Conservation (phyloP, 2,888 invertebrate genomes). For the Drosophila paranaensis region DNA sequence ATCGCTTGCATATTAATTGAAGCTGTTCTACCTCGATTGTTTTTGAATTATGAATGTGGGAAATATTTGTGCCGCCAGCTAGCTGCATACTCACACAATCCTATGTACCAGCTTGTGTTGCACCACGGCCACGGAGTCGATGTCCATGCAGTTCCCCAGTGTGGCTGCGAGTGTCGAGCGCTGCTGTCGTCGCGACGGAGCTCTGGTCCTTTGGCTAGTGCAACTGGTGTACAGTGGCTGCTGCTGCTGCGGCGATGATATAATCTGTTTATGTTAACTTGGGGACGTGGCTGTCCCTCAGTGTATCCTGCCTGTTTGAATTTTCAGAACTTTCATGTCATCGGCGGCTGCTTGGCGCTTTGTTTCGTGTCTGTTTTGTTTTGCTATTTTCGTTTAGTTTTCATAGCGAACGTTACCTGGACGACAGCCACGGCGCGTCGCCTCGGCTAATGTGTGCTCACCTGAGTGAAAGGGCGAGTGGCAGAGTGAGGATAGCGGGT, state of each 20-base stretch:
- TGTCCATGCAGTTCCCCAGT: conserved; percentile 89
- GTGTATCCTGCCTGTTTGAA: conserved; percentile 56
- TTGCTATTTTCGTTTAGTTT: conserved; percentile 76
- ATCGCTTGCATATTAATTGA: conserved; percentile 51
- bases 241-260: conserved; percentile 19
- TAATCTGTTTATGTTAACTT: conserved; percentile 58
- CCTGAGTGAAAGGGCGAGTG: conserved; percentile 29
- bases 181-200: conserved; percentile 45
- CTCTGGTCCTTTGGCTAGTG: conserved; percentile 19
- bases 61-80: background rate
- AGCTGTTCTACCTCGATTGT: conserved; percentile 41
- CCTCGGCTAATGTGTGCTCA: conserved; percentile 53
- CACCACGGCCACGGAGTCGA: conserved; percentile 86
- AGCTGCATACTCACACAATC: conserved; percentile 82
- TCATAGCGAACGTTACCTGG: conserved; percentile 78
- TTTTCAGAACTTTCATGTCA: conserved; percentile 63
- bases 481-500: conserved; percentile 2
- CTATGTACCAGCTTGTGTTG: conserved; percentile 84
- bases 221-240: conserved; percentile 10
- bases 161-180: conserved; percentile 72
- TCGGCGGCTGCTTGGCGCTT: conserved; percentile 54
- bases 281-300: conserved; percentile 51
- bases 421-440: conserved; percentile 52
- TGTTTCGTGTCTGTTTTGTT: conserved; percentile 52
- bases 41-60: conserved; percentile 54